Evolutionary conservation across 1,140 invertebrate species (phyloP).

Genomic region (Aphaenogaster floridana): DNA sequence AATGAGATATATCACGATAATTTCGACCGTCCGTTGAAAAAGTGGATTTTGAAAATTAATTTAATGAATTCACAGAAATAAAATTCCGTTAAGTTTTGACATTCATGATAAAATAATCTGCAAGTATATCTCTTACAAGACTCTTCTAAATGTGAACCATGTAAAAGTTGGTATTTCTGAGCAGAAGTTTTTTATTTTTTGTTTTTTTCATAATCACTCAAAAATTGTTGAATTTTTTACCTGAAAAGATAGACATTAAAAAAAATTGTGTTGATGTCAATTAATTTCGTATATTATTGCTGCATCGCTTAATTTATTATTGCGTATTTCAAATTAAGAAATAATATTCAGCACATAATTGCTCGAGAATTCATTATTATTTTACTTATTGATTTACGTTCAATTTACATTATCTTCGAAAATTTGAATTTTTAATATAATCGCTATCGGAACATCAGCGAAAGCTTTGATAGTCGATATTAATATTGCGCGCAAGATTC

Average conservation of each 20-base stretch:
- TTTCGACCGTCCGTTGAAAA: neutral
- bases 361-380: neutral
- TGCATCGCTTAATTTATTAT: neutral
- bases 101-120: neutral
- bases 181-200: neutral
- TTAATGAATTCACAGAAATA: neutral
- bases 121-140: neutral
- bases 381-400: neutral
- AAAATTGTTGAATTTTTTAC: neutral
- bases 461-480: slow-evolving; percentile 24
- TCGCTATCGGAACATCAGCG: neutral
- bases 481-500: slow-evolving; percentile 28
- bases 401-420: neutral
- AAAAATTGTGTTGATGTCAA: neutral
- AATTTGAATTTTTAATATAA: neutral
- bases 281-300: neutral
- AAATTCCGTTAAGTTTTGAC: neutral
- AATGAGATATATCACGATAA: neutral
- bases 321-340: neutral
- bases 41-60: neutral
- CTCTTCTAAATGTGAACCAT: neutral
- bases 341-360: neutral
- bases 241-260: neutral
- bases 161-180: neutral
- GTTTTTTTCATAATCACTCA: neutral